Base-by-base conservation (phyloP, 2,888 invertebrate species). In the Torymus auratus region DNA sequence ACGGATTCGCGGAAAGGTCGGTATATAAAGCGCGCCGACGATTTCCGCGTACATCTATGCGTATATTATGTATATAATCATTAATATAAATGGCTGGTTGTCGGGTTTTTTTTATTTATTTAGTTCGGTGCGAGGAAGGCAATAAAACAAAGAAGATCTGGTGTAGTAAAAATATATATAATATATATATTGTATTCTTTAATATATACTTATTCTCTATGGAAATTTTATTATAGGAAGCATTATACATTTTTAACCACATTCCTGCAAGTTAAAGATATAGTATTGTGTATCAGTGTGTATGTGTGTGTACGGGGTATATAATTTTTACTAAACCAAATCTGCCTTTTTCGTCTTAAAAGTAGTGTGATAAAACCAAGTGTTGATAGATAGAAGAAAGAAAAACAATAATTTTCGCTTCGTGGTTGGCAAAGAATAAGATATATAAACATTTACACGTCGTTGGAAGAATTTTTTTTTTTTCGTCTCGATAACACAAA, bases 361-460 rank as follows among this genome's bases (percentile, higher is more conserved):
- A 71, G 20, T 17, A 67, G 68, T 20, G 50, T 52, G 52, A 69
- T 77, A 76, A 72, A 73, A 68, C 15, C 4, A 76, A 72, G 72
- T 58, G n/a, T 68, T 77, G 20, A 62, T 58, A 81, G n/a, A 50
- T 41, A 61, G 68, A 80, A 41, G 41, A 41, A 41, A 10, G 7
- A 7, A 41, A 41, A 68, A 77, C 73, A 73, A 69, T 41, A 62
- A 67, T 58, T 80, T 71, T 70, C 65, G 80, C 67, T 80, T 71
- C 58, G 68, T 70, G 17, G 23, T 60, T 65, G 70, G n/a, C 52
- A 75, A 67, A 80, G 2, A 75, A 69, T 77, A 71, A 53, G 20
- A 60, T 68, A 76, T 68, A 76, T 73, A 68, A 77, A 77, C 81
- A 81, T 74, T 78, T 78, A 74, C 61, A 78, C 41, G 53, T 69